Conservation (phyloP, 2,888 invertebrate genomes). For the Diaprepes abbreviatus region DNA sequence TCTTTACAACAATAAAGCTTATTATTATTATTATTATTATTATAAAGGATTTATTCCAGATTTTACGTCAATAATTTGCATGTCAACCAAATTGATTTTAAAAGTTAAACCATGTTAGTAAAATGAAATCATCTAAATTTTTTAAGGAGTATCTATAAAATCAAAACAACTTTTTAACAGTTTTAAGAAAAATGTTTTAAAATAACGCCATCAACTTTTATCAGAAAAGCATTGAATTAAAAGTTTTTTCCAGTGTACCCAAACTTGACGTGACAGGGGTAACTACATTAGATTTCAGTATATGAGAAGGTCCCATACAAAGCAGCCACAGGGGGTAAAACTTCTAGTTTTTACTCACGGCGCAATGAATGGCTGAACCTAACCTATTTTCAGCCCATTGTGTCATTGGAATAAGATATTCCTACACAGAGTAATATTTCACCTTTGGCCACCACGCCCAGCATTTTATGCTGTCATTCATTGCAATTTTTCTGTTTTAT, state of each 20-base stretch:
- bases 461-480: slow-evolving; percentile 66
- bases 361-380: slow-evolving; percentile 64
- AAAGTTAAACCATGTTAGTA: too few species aligned
- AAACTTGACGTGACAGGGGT: slow-evolving; percentile 53
- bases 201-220: too few species aligned
- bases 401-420: slow-evolving; percentile 66
- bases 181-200: too few species aligned
- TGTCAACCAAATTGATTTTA: too few species aligned
- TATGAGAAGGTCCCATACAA: slow-evolving; percentile 57
- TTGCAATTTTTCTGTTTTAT: slow-evolving; percentile 61
- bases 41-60: too few species aligned
- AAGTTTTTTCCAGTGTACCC: slow-evolving; percentile 24
- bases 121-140: too few species aligned
- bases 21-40: too few species aligned
- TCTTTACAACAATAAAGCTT: too few species aligned
- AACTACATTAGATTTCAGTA: slow-evolving; percentile 51
- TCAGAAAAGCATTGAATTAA: too few species aligned
- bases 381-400: slow-evolving; percentile 64
- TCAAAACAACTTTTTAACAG: too few species aligned
- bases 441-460: slow-evolving; percentile 64
- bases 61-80: too few species aligned
- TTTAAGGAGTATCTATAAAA: too few species aligned
- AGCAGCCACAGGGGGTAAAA: slow-evolving; percentile 64
- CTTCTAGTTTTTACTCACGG: slow-evolving; percentile 67
- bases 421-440: slow-evolving; percentile 67